Base-by-base conservation (phyloP, 2,888 invertebrate genomes). In the Opisthograptis luteolata region DNA sequence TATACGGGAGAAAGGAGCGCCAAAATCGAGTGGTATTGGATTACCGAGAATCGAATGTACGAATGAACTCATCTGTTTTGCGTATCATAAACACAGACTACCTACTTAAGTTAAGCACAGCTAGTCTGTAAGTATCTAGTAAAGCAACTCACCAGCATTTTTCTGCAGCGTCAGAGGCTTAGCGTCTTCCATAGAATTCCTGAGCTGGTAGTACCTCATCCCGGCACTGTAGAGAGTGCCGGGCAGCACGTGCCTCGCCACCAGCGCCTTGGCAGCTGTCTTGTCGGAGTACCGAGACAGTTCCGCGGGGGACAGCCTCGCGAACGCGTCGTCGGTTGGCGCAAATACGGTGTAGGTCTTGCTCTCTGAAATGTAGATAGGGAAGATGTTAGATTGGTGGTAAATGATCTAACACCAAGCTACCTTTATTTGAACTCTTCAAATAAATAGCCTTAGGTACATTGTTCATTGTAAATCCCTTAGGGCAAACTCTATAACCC, bases 311-410 rank as follows among this genome's bases (percentile, higher is more conserved):
- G 93, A 84, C 8, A 95, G 83, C 1, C 92, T 92, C n/a, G 93
- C 91, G 82, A 97, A 96, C 40, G 96, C 96, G 39, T 94, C 92
- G 81, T 97, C 96, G 36, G 95, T 95, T 9, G 97, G 97, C 4
- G 96, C 96, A 72, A 97, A 96, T 10, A 97, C 92, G 1, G 96
- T 96, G 84, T 95, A 96, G 0, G 96, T 96, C 89, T 95, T 96
- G 49, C 94, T 93, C 57, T 96, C 96, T 95, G 76, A 3, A 82
- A 81, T 25, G 3, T 2, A 24, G n/a, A 10, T 20, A 6, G 24
- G n/a, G n/a, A n/a, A n/a, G n/a, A n/a, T n/a, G n/a, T n/a, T n/a
- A n/a, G n/a, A n/a, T n/a, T n/a, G n/a, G n/a, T n/a, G n/a, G n/a
- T n/a, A n/a, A n/a, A n/a, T n/a, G n/a, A n/a, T n/a, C n/a, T n/a